These are phyloP conservation scores for Polylopha cassiicola DNA, from an alignment of 2,888 invertebrate genomes.

Conservation along the genomic window DNA sequence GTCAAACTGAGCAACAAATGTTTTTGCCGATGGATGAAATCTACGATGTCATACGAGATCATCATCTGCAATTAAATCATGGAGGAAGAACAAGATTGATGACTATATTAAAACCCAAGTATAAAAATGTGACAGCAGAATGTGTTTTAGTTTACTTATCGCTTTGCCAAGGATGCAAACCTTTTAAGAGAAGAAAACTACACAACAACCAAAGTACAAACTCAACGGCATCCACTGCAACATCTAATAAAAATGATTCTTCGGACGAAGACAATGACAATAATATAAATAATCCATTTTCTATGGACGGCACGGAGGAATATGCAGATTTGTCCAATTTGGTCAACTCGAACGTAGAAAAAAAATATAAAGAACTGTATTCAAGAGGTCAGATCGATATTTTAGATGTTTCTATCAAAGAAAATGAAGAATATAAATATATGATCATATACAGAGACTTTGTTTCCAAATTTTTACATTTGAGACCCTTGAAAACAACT, in stretches of 20 bases:
- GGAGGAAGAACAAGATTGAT: constrained; percentile 46
- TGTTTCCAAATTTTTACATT: constrained; percentile 43
- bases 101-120: constrained; percentile 41
- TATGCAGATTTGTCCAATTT: neutral
- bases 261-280: constrained; percentile 11
- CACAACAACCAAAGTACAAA: neutral
- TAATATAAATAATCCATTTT: neutral
- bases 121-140: constrained; percentile 47
- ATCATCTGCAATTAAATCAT: constrained; percentile 44
- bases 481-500: constrained; percentile 42
- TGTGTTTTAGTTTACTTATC: constrained; percentile 43
- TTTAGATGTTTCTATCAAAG: constrained; percentile 39
- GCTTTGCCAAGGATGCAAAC: constrained; percentile 41
- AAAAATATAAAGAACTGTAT: constrained; percentile 40
- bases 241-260: neutral
- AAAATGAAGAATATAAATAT: constrained; percentile 43
- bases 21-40: constrained; percentile 45
- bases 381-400: constrained; percentile 50
- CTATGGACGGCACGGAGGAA: neutral
- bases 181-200: neutral
- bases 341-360: neutral
- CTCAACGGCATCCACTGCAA: too few species aligned
- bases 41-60: constrained; percentile 46
- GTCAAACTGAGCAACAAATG: constrained; percentile 30
- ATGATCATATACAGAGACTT: constrained; percentile 48